Percentiles rank a stretch among this genome's conserved stretches.
Conservation (phyloP, 2,888 invertebrate genomes). For the Notodromas monacha region DNA sequence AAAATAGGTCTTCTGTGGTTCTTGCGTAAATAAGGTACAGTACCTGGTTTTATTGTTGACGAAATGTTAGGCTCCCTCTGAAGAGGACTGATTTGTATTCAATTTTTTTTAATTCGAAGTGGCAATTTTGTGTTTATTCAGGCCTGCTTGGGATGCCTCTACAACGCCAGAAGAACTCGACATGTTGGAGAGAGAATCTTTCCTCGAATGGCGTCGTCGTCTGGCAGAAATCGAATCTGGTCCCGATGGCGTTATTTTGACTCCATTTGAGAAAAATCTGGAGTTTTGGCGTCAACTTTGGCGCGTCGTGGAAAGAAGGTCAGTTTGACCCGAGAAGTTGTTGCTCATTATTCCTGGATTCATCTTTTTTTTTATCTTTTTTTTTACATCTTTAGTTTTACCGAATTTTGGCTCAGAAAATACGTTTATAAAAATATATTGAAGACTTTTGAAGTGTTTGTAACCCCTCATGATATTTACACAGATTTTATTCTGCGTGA, state of each 20-base stretch:
- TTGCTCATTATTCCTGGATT: not conserved
- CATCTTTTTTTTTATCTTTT: no score
- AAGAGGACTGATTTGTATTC: constrained; percentile 9
- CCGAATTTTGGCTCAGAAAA: no score
- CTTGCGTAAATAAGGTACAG: no score
- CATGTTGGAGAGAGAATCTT: constrained; percentile 39
- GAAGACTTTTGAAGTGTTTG: no score
- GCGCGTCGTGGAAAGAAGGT: constrained; percentile 71
- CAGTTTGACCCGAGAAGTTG: not conserved
- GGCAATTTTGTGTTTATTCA: constrained; percentile 13
- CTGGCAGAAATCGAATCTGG: constrained; percentile 38
- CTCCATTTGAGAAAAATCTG: constrained; percentile 86
- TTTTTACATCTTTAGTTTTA: constrained; percentile 2
- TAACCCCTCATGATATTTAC: not conserved
- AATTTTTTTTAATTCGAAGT: constrained; percentile 7
- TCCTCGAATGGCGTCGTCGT: constrained; percentile 60
- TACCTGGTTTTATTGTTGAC: no score
- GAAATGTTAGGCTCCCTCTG: no score
- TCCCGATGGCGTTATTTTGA: constrained; percentile 42
- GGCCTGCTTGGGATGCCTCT: constrained; percentile 42
- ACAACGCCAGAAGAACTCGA: constrained; percentile 49
- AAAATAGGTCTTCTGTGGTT: no score
- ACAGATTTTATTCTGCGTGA: no score
- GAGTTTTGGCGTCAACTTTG: constrained; percentile 96
- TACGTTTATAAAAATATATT: no score